phyloP scores from a whole-genome alignment of 2,797 vertebrate genomes.

The Platyrinchus mystaceus region DNA sequence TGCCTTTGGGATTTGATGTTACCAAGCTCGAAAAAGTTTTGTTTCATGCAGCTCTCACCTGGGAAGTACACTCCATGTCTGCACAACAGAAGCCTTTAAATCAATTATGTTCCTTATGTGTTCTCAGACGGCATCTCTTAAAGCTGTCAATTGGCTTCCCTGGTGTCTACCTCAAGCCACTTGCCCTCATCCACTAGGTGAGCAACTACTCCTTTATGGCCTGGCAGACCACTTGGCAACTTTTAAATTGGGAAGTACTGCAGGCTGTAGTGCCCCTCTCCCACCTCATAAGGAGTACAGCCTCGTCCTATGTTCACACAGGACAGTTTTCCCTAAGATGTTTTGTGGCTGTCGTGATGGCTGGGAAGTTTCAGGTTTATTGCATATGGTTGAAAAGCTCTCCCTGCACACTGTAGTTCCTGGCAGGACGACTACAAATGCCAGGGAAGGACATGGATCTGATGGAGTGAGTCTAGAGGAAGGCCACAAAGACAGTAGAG shows the following conservation, averaged over 20 bases:
- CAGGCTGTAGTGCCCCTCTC: not conserved
- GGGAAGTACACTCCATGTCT: not conserved
- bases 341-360: not conserved
- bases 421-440: not conserved
- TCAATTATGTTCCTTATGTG: not conserved
- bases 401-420: not conserved
- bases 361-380: not conserved
- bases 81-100: not conserved
- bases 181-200: not conserved
- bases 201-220: not conserved
- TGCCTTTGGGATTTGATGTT: not conserved
- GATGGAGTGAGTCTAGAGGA: not conserved
- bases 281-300: not conserved
- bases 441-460: not conserved
- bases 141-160: not conserved
- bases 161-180: not conserved
- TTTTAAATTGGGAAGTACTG: not conserved
- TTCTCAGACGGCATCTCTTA: not conserved
- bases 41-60: not conserved
- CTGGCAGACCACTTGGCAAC: not conserved
- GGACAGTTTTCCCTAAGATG: not conserved
- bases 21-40: not conserved
- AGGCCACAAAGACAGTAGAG: fast-evolving
- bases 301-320: not conserved
- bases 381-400: not conserved